A percentile compares a stretch with the other conserved stretches of the same genome.
Conservation (phyloP, 1,140 invertebrate species). For the Glomeris maerens region DNA sequence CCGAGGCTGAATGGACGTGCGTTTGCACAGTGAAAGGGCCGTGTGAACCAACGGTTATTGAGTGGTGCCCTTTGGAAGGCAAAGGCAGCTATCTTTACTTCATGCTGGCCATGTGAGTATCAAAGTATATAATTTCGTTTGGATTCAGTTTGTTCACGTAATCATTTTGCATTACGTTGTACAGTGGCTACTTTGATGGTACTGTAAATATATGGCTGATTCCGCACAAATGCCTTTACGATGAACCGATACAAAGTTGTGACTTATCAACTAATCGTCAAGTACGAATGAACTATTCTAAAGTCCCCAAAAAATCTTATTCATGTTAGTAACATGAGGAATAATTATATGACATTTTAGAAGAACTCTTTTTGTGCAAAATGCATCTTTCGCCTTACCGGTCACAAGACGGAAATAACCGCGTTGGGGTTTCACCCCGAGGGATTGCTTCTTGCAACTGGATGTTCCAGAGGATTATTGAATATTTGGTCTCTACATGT, state of each 20-base stretch:
- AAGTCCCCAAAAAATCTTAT: too few relatives aligned
- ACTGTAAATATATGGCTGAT: conserved; percentile 39
- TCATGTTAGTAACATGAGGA: too few relatives aligned
- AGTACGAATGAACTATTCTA: too few relatives aligned
- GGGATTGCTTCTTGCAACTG: conserved; percentile 40
- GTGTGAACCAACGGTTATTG: too few relatives aligned
- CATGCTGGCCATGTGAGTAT: conserved; percentile 25
- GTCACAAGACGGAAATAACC: conserved; percentile 40
- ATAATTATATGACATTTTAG: too few relatives aligned
- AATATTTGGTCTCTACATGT: conserved; percentile 47
- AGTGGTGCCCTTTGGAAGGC: conserved; percentile 25
- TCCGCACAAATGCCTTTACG: too few relatives aligned
- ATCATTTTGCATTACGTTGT: conserved; percentile 11
- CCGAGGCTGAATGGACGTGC: conserved; percentile 18
- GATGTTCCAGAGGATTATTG: conserved; percentile 36
- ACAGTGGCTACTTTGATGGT: conserved; percentile 36
- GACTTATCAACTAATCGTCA: too few relatives aligned
- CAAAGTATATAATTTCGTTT: conserved; percentile 1
- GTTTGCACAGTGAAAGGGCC: too few relatives aligned
- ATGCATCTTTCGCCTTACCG: conserved; percentile 33
- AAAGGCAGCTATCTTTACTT: conserved; percentile 24
- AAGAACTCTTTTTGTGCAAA: too few relatives aligned
- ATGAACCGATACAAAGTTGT: too few relatives aligned
- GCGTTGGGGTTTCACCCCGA: conserved; percentile 36
- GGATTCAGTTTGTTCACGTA: conserved; percentile 5